Evolutionary conservation across 2,113 vertebrate species (phyloP).

Genomic region (Melanerpes aurifrons): DNA sequence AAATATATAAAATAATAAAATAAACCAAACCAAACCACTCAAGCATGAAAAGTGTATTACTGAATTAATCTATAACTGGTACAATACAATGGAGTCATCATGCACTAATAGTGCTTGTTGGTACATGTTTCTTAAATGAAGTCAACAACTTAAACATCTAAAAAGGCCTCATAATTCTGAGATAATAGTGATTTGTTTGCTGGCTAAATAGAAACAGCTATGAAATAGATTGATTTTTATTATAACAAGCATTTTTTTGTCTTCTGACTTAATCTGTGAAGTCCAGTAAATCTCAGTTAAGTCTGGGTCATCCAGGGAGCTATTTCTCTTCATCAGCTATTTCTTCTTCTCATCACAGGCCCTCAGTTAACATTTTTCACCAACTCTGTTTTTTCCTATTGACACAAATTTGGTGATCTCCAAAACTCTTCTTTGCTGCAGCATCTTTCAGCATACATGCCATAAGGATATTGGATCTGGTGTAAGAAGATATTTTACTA

Average conservation of each 20-base stretch:
- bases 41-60: background rate
- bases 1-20: background rate
- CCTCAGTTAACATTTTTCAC: background rate
- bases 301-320: background rate
- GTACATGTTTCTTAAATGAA: background rate
- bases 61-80: background rate
- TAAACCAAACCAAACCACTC: fast-evolving
- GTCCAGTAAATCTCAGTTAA: constrained; percentile 15
- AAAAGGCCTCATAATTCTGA: background rate
- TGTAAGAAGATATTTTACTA: background rate
- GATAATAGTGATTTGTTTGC: background rate
- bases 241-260: constrained; percentile 6
- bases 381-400: background rate
- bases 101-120: background rate
- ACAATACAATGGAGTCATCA: background rate
- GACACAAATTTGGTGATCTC: background rate
- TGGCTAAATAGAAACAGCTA: background rate
- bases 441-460: background rate
- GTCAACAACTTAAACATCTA: background rate
- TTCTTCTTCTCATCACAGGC: background rate
- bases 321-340: background rate
- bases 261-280: background rate
- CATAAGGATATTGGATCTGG: background rate
- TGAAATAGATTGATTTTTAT: background rate
- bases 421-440: background rate